Evolutionary conservation across 1,140 invertebrate genomes (phyloP).

Genomic region (Meloidogyne chitwoodi): DNA sequence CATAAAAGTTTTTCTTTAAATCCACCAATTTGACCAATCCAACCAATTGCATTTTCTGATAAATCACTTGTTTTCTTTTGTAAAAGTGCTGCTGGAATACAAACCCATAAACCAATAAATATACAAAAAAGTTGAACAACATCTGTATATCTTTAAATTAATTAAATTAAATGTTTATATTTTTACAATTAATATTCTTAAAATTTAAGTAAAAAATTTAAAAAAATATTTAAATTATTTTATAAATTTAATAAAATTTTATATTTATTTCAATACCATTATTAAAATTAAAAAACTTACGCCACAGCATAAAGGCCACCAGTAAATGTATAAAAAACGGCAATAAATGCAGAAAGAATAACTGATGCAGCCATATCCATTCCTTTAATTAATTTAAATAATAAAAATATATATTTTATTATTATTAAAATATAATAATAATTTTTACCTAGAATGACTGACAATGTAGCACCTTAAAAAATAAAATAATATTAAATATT

Average conservation of each 20-base stretch:
- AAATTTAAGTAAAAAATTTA: too few relatives aligned
- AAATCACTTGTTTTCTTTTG: slow-evolving; percentile 72
- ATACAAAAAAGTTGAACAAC: slow-evolving; percentile 98
- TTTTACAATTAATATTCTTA: not conserved
- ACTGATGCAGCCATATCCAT: slow-evolving; percentile 86
- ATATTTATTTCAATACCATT: too few relatives aligned
- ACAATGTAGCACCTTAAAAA: slow-evolving; percentile 77
- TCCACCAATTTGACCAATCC: slow-evolving; percentile 76
- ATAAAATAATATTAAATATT: not conserved
- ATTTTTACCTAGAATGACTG: slow-evolving; percentile 79
- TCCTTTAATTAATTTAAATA: slow-evolving; percentile 60
- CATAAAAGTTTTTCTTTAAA: slow-evolving; percentile 74
- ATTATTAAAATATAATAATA: not conserved
- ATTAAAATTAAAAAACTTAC: slow-evolving; percentile 74
- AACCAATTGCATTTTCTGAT: slow-evolving; percentile 66
- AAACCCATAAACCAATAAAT: slow-evolving; percentile 94
- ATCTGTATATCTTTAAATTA: slow-evolving; percentile 66
- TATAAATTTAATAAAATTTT: too few relatives aligned
- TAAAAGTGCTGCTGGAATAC: slow-evolving; percentile 87
- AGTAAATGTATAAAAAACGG: slow-evolving; percentile 92
- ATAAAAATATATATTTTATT: not conserved
- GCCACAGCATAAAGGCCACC: slow-evolving; percentile 95
- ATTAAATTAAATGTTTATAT: not conserved
- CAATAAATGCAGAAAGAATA: slow-evolving; percentile 85
- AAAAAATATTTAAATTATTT: too few relatives aligned